Evolutionary conservation across 2,888 invertebrate species (phyloP).

Genomic region (Platycheirus albimanus): DNA sequence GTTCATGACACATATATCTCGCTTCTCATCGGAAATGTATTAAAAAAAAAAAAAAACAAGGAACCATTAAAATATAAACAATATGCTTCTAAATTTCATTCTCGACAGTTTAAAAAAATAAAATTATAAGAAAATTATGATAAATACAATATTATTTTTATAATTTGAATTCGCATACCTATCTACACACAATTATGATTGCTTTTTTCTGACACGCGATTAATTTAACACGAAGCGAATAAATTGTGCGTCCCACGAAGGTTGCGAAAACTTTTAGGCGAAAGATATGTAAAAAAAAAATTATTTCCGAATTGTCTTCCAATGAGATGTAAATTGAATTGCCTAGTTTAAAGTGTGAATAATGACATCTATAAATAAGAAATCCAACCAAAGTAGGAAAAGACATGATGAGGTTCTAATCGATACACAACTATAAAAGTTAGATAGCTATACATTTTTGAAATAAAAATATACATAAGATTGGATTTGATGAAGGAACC

Average conservation of each 20-base stretch:
- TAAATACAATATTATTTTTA: background rate
- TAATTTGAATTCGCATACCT: background rate
- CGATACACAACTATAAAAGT: constrained; percentile 35
- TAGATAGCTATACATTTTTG: no score
- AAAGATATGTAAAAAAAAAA: background rate
- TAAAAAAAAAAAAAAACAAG: no score
- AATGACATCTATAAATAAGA: constrained; percentile 14
- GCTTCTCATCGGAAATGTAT: no score
- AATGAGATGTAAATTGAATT: constrained; percentile 33
- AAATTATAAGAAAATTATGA: background rate
- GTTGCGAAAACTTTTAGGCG: background rate
- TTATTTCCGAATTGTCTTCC: constrained; percentile 1
- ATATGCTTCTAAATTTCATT: no score
- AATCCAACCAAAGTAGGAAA: constrained; percentile 14
- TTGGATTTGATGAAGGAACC: background rate
- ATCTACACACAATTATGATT: background rate
- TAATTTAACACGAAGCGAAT: constrained; percentile 50
- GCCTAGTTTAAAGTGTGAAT: constrained; percentile 13
- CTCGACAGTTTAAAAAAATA: background rate
- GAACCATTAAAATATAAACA: no score
- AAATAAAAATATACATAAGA: no score
- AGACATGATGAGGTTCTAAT: constrained; percentile 50
- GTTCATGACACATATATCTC: no score
- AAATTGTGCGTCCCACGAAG: constrained; percentile 46
- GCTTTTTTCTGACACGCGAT: constrained; percentile 49